A percentile compares a stretch with the other conserved stretches of the same genome.
These are phyloP conservation scores for Tribolium freemani DNA, from an alignment of 2,888 invertebrate genomes.

Conservation along the genomic window DNA sequence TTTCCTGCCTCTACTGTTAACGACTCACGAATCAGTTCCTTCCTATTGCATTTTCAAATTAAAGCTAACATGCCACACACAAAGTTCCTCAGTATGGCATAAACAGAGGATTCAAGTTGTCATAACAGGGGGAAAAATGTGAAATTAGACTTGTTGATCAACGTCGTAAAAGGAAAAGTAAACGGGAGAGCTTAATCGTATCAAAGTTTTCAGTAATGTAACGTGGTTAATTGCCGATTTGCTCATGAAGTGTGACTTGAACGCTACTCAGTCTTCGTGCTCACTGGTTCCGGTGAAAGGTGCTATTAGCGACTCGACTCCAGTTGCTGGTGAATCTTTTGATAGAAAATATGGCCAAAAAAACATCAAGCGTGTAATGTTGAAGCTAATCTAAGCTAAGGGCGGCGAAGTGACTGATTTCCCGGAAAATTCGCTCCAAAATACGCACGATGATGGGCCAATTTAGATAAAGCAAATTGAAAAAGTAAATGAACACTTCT, in stretches of 20 bases:
- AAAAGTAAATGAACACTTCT: no score
- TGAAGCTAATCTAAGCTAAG: not conserved
- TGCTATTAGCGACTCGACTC: constrained; percentile 16
- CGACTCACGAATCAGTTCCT: constrained; percentile 59
- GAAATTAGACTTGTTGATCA: constrained; percentile 30
- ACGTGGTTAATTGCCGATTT: constrained; percentile 29
- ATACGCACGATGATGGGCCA: no score
- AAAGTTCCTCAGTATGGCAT: not conserved
- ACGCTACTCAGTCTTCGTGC: constrained; percentile 13
- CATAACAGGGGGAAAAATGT: constrained; percentile 1
- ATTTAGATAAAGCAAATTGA: no score
- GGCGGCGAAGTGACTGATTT: not conserved
- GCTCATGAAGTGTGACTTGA: constrained; percentile 27
- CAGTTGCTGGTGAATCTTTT: constrained; percentile 3
- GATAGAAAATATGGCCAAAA: not conserved
- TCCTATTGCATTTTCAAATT: constrained; percentile 48
- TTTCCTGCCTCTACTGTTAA: constrained; percentile 59
- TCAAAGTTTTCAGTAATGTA: constrained; percentile 25
- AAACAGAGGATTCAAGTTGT: not conserved
- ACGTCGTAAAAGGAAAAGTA: constrained; percentile 7
- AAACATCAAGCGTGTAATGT: not conserved
- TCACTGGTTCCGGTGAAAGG: constrained; percentile 22
- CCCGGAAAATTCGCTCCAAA: not conserved
- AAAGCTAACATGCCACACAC: constrained; percentile 23
- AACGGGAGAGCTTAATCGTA: constrained; percentile 11